Conservation (phyloP, 37 sponge, comb jelly and placozoan genomes). For the Halisarca cf. caerulea region DNA sequence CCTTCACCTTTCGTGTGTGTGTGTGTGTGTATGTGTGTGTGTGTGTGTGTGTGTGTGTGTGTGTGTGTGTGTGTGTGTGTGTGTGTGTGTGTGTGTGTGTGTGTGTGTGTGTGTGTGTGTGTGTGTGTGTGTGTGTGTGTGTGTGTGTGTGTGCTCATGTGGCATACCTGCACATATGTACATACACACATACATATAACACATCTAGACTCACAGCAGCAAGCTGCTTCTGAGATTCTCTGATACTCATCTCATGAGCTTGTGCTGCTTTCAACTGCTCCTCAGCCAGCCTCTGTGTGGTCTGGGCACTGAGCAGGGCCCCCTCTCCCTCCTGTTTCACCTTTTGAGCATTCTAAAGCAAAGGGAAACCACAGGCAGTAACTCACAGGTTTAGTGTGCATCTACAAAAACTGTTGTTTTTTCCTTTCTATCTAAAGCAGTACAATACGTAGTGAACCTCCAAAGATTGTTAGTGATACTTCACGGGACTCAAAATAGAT, state of each 20-base stretch:
- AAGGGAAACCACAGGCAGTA: no score
- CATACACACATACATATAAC: no score
- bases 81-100: not conserved
- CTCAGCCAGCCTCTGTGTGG: not conserved
- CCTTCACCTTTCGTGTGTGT: no score
- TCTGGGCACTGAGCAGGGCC: slow-evolving; percentile 30
- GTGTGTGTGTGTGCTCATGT: not conserved
- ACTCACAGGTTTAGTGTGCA: no score
- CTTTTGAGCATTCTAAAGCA: slow-evolving; percentile 39
- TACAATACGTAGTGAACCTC: no score
- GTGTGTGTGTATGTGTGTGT: not conserved
- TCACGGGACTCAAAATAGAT: no score
- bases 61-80: not conserved
- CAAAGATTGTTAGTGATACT: no score
- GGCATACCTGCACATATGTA: no score
- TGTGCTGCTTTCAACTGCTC: slow-evolving; percentile 22
- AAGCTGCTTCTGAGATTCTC: slow-evolving; percentile 36
- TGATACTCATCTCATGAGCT: slow-evolving; percentile 6
- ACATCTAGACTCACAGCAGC: slow-evolving; percentile 37
- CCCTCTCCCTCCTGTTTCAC: slow-evolving; percentile 41
- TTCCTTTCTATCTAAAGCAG: no score
- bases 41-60: no score
- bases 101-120: not conserved
- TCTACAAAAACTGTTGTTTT: no score
- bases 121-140: not conserved